These are phyloP conservation scores for Prolemur simus DNA, from an alignment of 2,113 vertebrate genomes.

Conservation along the genomic window DNA sequence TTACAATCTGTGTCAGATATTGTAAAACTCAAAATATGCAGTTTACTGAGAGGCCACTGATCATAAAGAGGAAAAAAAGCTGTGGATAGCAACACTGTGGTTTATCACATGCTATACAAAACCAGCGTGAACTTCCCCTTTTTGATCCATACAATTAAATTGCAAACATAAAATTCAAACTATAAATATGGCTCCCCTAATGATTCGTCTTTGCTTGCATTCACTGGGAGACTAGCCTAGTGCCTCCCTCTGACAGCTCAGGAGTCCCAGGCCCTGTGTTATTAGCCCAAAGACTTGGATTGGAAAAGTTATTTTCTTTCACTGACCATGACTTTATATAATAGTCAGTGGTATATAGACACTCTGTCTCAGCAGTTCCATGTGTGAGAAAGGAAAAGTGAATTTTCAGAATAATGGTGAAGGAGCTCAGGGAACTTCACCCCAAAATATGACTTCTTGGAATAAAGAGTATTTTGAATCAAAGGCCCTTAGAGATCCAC, in stretches of 20 bases:
- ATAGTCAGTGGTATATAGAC: not conserved
- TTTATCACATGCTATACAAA: not conserved
- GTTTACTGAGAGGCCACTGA: not conserved
- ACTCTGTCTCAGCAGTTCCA: constrained; percentile 7
- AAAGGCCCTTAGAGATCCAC: too few relatives aligned
- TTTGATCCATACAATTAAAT: constrained; percentile 51
- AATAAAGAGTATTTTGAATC: too few relatives aligned
- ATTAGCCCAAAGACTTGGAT: not conserved
- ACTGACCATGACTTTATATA: constrained; percentile 24
- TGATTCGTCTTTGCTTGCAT: not conserved
- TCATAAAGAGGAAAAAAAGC: not conserved
- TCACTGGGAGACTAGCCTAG: not conserved
- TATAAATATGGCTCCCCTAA: not conserved
- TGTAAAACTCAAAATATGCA: constrained; percentile 3
- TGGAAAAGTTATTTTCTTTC: constrained; percentile 35
- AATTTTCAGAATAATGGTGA: constrained; percentile 31
- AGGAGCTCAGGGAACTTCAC: too few relatives aligned
- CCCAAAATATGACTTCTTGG: too few relatives aligned
- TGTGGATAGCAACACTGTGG: not conserved
- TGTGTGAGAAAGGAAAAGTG: not conserved
- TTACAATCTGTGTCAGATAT: not conserved
- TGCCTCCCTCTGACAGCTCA: not conserved
- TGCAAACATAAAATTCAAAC: constrained; percentile 32
- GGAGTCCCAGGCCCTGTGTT: not conserved
- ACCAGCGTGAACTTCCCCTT: not conserved